Conservation (phyloP, 37 sponge, comb jelly and placozoan genomes). For the Diacarnus erythraeanus region DNA sequence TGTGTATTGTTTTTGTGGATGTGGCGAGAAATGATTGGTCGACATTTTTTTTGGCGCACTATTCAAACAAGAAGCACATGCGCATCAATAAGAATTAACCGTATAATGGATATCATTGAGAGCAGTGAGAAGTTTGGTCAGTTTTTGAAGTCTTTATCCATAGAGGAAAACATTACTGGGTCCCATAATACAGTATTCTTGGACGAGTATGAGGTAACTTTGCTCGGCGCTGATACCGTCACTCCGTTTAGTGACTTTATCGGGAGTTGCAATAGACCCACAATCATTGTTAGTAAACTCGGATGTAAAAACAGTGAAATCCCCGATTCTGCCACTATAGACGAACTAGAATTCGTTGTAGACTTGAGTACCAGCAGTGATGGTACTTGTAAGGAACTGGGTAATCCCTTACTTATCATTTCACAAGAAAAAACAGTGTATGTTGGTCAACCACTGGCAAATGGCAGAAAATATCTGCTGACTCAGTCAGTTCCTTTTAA, state of each 20-base stretch:
- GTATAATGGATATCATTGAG: neutral
- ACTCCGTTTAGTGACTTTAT: constrained; percentile 21
- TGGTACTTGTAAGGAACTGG: neutral
- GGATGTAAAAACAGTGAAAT: neutral
- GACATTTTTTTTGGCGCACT: neutral
- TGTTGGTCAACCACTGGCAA: constrained; percentile 26
- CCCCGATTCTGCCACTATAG: neutral
- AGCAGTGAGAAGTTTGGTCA: neutral
- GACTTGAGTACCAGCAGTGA: neutral
- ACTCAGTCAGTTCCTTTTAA: constrained; percentile 9
- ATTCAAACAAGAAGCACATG: neutral
- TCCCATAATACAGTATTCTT: neutral
- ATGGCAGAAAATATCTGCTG: constrained; percentile 10
- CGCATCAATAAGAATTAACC: constrained; percentile 7
- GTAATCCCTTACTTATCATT: neutral
- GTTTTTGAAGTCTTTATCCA: neutral
- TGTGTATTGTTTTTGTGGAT: neutral
- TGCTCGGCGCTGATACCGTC: neutral
- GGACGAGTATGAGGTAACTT: neutral
- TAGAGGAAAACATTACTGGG: neutral
- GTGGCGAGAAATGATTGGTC: constrained; percentile 7
- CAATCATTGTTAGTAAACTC: constrained; percentile 22
- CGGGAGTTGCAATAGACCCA: neutral
- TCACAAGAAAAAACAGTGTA: neutral
- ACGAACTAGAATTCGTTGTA: neutral